phyloP scores from a whole-genome alignment of 2,888 invertebrate species.

The Sphaerophoria rueppellii region DNA sequence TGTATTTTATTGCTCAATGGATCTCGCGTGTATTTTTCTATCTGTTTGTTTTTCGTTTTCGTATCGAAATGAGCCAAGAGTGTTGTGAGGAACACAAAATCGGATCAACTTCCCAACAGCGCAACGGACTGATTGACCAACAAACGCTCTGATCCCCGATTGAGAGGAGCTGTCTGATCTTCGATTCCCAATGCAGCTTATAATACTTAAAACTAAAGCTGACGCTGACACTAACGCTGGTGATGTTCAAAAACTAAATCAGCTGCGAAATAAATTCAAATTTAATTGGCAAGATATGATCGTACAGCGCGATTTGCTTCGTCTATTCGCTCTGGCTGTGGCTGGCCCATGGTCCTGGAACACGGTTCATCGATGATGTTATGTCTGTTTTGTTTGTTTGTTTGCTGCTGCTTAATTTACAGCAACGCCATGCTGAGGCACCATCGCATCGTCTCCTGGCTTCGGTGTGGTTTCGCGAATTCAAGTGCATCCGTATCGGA shows the following conservation, averaged over 20 bases:
- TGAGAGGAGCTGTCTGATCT: constrained; percentile 41
- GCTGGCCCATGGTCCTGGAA: constrained; percentile 24
- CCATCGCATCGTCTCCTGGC: constrained; percentile 16
- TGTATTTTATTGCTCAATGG: constrained; percentile 69
- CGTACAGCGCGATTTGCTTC: constrained; percentile 72
- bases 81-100: constrained; percentile 40
- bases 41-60: constrained; percentile 30
- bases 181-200: too few relatives aligned
- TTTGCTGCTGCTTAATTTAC: constrained; percentile 65
- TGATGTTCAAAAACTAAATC: constrained; percentile 74
- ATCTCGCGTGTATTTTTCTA: constrained; percentile 38
- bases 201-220: not conserved
- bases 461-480: constrained; percentile 41
- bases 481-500: constrained; percentile 66
- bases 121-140: constrained; percentile 59
- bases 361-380: constrained; percentile 56
- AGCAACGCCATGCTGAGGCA: constrained; percentile 55
- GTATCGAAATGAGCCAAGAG: constrained; percentile 62
- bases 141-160: constrained; percentile 37
- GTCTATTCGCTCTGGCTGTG: constrained; percentile 32
- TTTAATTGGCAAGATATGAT: constrained; percentile 81
- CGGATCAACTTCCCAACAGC: constrained; percentile 41
- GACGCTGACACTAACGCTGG: constrained; percentile 34
- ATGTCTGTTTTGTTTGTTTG: constrained; percentile 59
- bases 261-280: constrained; percentile 80